Base-by-base conservation (phyloP, 2,797 vertebrate species). In the Acanthis flammea region DNA sequence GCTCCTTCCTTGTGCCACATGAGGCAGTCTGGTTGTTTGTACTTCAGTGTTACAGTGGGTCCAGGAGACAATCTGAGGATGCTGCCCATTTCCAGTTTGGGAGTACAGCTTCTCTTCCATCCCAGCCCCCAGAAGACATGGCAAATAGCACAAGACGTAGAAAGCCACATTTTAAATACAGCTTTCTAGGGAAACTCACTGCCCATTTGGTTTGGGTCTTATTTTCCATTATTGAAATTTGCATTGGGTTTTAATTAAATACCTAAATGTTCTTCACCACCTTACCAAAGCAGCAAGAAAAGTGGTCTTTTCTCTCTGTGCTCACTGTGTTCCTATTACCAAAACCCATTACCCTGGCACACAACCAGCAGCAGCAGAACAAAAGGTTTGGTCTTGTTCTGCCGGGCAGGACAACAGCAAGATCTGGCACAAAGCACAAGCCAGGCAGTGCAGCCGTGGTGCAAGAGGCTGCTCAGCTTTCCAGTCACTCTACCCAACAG, bases 331-430 rank as follows among this genome's bases (percentile, higher is more conserved):
- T 88, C 8, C 70, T 22, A 0, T 44, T 60, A 65, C n/a, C 0
- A 2, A 86, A 78, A 57, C 25, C 39, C 15, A 19, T 65, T 53
- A 14, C n/a, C 39, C 62, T 5, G 1, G 58, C 60, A 54, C 3
- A 2, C 28, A 55, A 71, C 55, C 92, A 66, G 33, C 35, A 76
- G 33, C 35, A 76, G 50, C 22, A 44, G 27, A 66, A 66, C 28
- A 6, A 31, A 66, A 58, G 25, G n/a, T 54, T 62, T 90, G 50
- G 1, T 31, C 81, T 71, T 35, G 50, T 72, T 78, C 45, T 80
- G 50, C 51, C 0, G 0, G 45, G 63, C 55, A 55, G 76, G 60
- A 79, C 67, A 27, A 31, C 9, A 54, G 47, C 0, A 0, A 74
- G 68, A 62, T 68, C 62, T 55, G 0, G 0, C 54, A 51, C 0